These are phyloP conservation scores for Excalfactoria chinensis DNA, from an alignment of 2,113 vertebrate genomes.

Conservation along the genomic window DNA sequence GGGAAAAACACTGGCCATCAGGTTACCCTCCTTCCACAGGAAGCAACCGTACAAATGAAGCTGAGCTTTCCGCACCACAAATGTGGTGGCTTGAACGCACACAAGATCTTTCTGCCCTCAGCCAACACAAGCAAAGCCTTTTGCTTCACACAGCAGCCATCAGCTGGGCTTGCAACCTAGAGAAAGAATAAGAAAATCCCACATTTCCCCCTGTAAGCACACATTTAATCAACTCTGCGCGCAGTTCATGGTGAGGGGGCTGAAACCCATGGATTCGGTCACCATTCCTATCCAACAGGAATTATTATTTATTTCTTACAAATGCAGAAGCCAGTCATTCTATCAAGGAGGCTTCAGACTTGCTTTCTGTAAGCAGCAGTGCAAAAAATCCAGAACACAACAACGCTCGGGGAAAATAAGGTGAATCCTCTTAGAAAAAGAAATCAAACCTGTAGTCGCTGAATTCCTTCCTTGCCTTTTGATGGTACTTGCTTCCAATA, in stretches of 20 bases:
- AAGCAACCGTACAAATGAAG: neutral
- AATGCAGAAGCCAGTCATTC: neutral
- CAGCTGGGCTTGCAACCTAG: neutral
- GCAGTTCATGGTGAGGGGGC: neutral
- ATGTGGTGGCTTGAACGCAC: neutral
- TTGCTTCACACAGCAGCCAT: neutral
- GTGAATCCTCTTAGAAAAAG: neutral
- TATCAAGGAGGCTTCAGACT: neutral
- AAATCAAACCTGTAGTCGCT: neutral
- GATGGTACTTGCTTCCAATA: neutral
- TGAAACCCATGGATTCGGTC: neutral
- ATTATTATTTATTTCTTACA: neutral
- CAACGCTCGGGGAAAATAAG: neutral
- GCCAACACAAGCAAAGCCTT: neutral
- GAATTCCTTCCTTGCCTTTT: neutral
- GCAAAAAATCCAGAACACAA: neutral
- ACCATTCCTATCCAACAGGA: neutral
- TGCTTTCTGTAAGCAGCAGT: neutral
- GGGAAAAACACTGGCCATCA: neutral
- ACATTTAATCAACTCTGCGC: neutral
- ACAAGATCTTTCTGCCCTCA: neutral
- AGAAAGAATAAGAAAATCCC: neutral
- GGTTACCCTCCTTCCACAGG: accelerated
- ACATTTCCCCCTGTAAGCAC: neutral
- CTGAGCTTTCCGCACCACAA: neutral